phyloP scores from a whole-genome alignment of 2,888 invertebrate species.

The Phalera bucephala region DNA sequence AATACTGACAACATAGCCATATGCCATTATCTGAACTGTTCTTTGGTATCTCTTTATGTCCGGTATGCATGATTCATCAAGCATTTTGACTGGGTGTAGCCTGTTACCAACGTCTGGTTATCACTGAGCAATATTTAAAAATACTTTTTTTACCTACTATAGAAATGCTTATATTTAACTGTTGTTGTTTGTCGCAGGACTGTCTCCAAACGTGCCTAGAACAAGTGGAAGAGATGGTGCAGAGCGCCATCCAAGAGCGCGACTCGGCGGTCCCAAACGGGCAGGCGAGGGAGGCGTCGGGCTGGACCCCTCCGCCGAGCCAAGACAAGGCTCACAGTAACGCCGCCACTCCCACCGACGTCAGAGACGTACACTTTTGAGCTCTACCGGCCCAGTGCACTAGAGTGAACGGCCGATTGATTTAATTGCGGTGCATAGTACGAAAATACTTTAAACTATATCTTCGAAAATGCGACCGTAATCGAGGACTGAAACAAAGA shows the following conservation, averaged over 20 bases:
- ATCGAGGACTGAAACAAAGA: conserved; percentile 79
- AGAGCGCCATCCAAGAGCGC: conserved; percentile 78
- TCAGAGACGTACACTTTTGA: conserved; percentile 91
- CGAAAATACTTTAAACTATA: conserved; percentile 78
- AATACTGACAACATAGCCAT: no score
- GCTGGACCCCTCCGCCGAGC: conserved; percentile 73
- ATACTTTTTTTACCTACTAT: no score
- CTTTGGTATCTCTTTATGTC: background rate
- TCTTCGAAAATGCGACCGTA: conserved; percentile 67
- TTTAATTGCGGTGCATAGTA: conserved; percentile 75
- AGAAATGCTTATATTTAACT: no score
- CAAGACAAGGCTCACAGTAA: conserved; percentile 86
- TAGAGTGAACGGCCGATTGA: conserved; percentile 41
- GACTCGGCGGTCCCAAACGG: conserved; percentile 70
- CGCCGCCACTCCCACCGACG: conserved; percentile 93
- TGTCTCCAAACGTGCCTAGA: conserved; percentile 90
- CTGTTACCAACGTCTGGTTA: background rate
- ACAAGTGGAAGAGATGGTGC: conserved; percentile 91
- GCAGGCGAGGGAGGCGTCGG: conserved; percentile 62
- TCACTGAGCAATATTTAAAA: no score
- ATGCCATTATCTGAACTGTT: background rate
- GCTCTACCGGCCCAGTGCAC: conserved; percentile 14
- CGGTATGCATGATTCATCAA: background rate
- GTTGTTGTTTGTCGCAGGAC: conserved; percentile 79
- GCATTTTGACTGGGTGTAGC: no score